These are phyloP conservation scores for Axea sp. DNA, from an alignment of 2,888 invertebrate genomes.

Conservation along the genomic window DNA sequence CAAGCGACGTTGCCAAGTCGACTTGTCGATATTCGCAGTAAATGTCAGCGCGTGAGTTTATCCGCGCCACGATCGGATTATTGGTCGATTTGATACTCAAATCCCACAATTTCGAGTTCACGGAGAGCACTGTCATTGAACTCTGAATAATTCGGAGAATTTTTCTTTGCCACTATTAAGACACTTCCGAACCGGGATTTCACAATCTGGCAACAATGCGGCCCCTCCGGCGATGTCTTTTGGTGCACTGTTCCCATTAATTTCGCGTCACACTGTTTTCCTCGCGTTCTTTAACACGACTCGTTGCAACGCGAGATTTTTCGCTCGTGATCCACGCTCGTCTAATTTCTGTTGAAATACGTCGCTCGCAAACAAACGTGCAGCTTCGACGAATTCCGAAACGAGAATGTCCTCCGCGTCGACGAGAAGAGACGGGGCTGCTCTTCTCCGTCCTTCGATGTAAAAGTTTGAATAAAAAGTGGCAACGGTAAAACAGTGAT, in stretches of 20 bases:
- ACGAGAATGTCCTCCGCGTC: conserved; percentile 76
- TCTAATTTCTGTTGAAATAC: conserved; percentile 27
- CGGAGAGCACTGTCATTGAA: too few relatives aligned
- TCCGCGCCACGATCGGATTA: conserved; percentile 5
- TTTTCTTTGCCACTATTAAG: too few relatives aligned
- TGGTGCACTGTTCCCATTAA: conserved; percentile 25
- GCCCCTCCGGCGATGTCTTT: conserved; percentile 72
- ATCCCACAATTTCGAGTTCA: too few relatives aligned
- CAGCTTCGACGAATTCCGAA: conserved; percentile 75
- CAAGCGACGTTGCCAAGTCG: conserved; percentile 75
- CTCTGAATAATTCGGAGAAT: too few relatives aligned
- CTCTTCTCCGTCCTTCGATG: conserved; percentile 72
- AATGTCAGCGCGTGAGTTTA: conserved; percentile 62
- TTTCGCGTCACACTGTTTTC: neutral
- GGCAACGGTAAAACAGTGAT: conserved; percentile 63
- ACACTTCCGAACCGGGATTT: conserved; percentile 11
- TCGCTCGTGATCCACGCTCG: too few relatives aligned
- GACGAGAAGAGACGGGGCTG: conserved; percentile 65
- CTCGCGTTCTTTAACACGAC: too few relatives aligned
- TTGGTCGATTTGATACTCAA: neutral
- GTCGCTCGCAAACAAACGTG: conserved; percentile 69
- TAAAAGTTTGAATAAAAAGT: conserved; percentile 73
- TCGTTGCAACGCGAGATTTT: too few relatives aligned
- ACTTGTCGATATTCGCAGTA: conserved; percentile 64
- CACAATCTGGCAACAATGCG: conserved; percentile 70